A percentile compares a stretch with the other conserved stretches of the same genome.
Evolutionary conservation across 2,888 invertebrate species (phyloP).

Genomic region (Vanessa cardui): DNA sequence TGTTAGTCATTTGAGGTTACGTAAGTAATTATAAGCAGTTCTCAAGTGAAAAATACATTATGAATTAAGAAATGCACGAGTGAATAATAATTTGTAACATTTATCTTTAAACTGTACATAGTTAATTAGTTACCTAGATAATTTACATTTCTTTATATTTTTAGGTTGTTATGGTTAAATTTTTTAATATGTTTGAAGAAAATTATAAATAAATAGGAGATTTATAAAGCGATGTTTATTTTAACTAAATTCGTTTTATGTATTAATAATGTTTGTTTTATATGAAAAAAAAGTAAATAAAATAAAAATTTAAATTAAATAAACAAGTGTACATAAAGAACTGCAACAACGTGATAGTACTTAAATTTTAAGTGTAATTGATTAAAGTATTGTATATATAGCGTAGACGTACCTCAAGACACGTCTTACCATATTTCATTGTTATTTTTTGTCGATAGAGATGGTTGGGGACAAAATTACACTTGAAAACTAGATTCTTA

Average conservation of each 20-base stretch:
- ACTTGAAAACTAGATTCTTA: too few species aligned
- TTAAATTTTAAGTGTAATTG: constrained; percentile 59
- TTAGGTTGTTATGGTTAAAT: constrained; percentile 42
- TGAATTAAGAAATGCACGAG: constrained; percentile 34
- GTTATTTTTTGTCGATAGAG: background rate
- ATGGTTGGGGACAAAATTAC: too few species aligned
- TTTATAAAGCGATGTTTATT: constrained; percentile 25
- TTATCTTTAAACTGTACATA: constrained; percentile 44
- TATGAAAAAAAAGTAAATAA: constrained; percentile 20
- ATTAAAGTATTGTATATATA: constrained; percentile 27
- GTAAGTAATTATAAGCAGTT: constrained; percentile 24
- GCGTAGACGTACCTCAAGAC: constrained; percentile 27
- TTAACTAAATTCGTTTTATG: constrained; percentile 29
- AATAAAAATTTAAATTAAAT: constrained; percentile 17
- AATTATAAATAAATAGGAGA: constrained; percentile 24
- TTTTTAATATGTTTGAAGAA: constrained; percentile 35
- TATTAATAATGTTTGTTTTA: constrained; percentile 38
- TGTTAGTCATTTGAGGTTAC: constrained; percentile 33
- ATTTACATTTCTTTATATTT: constrained; percentile 47
- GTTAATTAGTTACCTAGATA: constrained; percentile 49
- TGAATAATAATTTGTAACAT: constrained; percentile 45
- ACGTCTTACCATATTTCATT: constrained; percentile 24
- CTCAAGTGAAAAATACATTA: constrained; percentile 16
- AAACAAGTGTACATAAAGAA: constrained; percentile 48
- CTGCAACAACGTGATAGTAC: constrained; percentile 75